These are phyloP conservation scores for Cataglyphis cursor DNA, from an alignment of 2,888 invertebrate species.

Conservation along the genomic window DNA sequence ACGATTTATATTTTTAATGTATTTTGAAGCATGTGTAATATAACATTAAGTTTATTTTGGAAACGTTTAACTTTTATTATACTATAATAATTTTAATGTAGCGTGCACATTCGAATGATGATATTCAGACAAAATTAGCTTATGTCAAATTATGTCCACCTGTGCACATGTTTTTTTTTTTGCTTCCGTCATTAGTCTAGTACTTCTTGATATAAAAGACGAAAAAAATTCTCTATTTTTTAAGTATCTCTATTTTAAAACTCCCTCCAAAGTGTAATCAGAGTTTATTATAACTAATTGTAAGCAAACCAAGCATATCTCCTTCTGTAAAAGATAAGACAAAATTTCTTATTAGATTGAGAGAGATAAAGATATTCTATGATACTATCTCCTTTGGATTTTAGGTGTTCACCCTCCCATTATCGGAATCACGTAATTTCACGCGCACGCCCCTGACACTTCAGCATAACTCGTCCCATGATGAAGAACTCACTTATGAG, in stretches of 20 bases:
- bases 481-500: constrained; percentile 59
- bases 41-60: no score
- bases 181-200: constrained; percentile 49
- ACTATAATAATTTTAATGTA: no score
- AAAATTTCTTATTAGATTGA: neutral
- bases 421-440: constrained; percentile 75
- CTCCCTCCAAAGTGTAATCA: neutral
- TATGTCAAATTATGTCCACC: constrained; percentile 69
- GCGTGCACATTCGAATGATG: neutral
- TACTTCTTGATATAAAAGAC: neutral
- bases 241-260: neutral
- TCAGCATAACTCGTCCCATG: constrained; percentile 59
- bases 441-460: constrained; percentile 67
- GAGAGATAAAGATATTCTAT: neutral
- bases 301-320: neutral
- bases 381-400: neutral
- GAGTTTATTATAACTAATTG: neutral
- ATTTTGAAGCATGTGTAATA: neutral
- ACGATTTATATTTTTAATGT: constrained; percentile 7
- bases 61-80: no score
- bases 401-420: constrained; percentile 59
- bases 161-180: constrained; percentile 54
- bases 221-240: neutral
- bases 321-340: neutral
- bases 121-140: constrained; percentile 48